Evolutionary conservation across 2,797 vertebrate species (phyloP).

Genomic region (Leptodactylus fallax): DNA sequence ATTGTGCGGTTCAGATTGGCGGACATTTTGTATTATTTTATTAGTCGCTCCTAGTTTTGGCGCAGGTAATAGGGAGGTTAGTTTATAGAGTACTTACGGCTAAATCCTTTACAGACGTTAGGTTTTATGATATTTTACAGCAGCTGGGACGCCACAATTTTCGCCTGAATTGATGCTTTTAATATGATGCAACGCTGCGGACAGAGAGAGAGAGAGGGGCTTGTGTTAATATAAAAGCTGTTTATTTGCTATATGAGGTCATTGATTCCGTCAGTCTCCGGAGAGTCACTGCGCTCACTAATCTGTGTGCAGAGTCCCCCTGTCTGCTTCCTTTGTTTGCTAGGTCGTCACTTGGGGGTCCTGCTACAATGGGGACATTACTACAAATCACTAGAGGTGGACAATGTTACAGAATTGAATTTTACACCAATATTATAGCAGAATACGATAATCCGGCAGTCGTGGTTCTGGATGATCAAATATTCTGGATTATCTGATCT

Average conservation of each 20-base stretch:
- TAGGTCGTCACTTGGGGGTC: neutral
- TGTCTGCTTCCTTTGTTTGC: slow-evolving; percentile 35
- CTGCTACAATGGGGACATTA: neutral
- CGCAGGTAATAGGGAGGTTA: neutral
- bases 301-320: slow-evolving; percentile 22
- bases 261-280: slow-evolving; percentile 28
- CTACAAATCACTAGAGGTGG: neutral
- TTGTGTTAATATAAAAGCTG: slow-evolving; percentile 47
- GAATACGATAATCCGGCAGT: neutral
- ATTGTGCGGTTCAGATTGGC: neutral
- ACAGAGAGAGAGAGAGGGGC: slow-evolving; percentile 8
- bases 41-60: no score
- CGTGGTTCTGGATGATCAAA: neutral
- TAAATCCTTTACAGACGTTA: neutral
- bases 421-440: neutral
- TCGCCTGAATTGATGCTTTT: neutral
- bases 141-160: neutral
- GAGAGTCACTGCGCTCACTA: slow-evolving; percentile 18
- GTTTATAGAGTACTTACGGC: neutral
- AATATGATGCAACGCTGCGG: slow-evolving; percentile 19
- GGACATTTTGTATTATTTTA: neutral
- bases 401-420: neutral
- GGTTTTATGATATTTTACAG: neutral
- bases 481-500: neutral
- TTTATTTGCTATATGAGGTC: slow-evolving; percentile 50